Percentiles rank a stretch among this genome's conserved stretches.
phyloP scores from a whole-genome alignment of 2,888 invertebrate species.

The Coleophora flavipennella region DNA sequence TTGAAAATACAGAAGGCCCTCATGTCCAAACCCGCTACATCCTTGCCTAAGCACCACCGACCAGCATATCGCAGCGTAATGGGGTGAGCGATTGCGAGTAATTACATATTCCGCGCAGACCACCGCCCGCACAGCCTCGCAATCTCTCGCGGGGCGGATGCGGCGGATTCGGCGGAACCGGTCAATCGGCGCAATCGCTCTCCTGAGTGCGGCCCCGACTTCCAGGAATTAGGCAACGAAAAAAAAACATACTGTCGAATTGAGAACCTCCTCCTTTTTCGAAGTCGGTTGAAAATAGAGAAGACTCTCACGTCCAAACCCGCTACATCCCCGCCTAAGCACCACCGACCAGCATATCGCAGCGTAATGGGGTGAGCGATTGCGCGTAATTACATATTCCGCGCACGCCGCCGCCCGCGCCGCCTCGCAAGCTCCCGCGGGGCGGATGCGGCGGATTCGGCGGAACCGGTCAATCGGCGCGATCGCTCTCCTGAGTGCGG shows the following conservation, averaged over 20 bases:
- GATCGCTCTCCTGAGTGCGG: neutral
- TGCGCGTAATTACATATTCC: conserved; percentile 47
- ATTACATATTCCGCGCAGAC: conserved; percentile 58
- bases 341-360: conserved; percentile 22
- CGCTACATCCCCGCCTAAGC: neutral
- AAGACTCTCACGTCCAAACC: too few relatives aligned
- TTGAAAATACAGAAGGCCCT: too few relatives aligned
- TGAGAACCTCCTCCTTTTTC: too few relatives aligned
- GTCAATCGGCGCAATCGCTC: conserved; percentile 51
- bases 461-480: conserved; percentile 66
- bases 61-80: conserved; percentile 37
- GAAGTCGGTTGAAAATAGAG: too few relatives aligned
- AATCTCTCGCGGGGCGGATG: conserved; percentile 62
- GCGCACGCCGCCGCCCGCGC: conserved; percentile 61
- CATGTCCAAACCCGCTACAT: too few relatives aligned
- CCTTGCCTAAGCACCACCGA: conserved; percentile 1
- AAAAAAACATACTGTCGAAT: too few relatives aligned
- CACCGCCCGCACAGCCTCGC: conserved; percentile 41
- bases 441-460: conserved; percentile 47
- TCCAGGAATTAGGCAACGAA: too few relatives aligned
- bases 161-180: conserved; percentile 50
- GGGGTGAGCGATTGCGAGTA: conserved; percentile 53
- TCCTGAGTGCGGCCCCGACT: too few relatives aligned
- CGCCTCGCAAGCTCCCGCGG: conserved; percentile 59
- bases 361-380: conserved; percentile 56